Percentiles rank a stretch among this genome's conserved stretches.
Evolutionary conservation across 2,888 invertebrate species (phyloP).

Genomic region (Athrips mouffetella): DNA sequence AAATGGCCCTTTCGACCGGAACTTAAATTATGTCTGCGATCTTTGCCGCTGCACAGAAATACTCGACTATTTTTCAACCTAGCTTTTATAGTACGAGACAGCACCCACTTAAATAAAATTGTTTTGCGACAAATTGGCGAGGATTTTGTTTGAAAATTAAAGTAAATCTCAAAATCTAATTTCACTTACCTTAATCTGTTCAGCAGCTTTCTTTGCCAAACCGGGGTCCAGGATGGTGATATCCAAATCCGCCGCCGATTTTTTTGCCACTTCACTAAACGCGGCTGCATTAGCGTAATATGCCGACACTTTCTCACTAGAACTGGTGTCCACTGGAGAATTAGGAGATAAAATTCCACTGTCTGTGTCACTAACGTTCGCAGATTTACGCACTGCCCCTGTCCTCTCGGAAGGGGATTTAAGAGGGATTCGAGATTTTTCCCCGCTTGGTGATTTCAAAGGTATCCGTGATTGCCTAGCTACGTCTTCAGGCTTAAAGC

Average conservation of each 20-base stretch:
- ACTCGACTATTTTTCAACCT: slow-evolving; percentile 25
- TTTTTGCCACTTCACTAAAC: slow-evolving; percentile 59
- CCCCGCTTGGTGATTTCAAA: slow-evolving; percentile 48
- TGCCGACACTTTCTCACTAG: slow-evolving; percentile 52
- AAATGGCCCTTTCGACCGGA: slow-evolving; percentile 36
- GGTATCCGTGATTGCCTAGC: slow-evolving; percentile 47
- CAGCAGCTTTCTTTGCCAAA: slow-evolving; percentile 66
- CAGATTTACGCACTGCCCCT: slow-evolving; percentile 50
- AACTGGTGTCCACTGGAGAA: slow-evolving; percentile 76
- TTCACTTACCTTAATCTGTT: slow-evolving; percentile 69
- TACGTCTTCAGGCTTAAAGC: slow-evolving; percentile 58
- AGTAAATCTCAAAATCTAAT: not conserved
- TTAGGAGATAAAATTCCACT: slow-evolving; percentile 81
- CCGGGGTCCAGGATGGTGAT: slow-evolving; percentile 65
- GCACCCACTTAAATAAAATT: slow-evolving; percentile 6
- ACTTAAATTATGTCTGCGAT: slow-evolving; percentile 41
- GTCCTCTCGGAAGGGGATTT: slow-evolving; percentile 61
- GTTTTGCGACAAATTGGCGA: not conserved
- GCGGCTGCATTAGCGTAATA: slow-evolving; percentile 65
- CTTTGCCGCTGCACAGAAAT: slow-evolving; percentile 32
- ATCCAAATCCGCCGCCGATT: slow-evolving; percentile 51
- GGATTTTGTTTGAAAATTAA: not conserved
- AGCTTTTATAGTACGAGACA: slow-evolving; percentile 6
- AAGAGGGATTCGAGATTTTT: slow-evolving; percentile 56
- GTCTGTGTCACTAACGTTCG: slow-evolving; percentile 80